phyloP scores from a whole-genome alignment of 2,113 vertebrate species.

The Hystrix brachyura region DNA sequence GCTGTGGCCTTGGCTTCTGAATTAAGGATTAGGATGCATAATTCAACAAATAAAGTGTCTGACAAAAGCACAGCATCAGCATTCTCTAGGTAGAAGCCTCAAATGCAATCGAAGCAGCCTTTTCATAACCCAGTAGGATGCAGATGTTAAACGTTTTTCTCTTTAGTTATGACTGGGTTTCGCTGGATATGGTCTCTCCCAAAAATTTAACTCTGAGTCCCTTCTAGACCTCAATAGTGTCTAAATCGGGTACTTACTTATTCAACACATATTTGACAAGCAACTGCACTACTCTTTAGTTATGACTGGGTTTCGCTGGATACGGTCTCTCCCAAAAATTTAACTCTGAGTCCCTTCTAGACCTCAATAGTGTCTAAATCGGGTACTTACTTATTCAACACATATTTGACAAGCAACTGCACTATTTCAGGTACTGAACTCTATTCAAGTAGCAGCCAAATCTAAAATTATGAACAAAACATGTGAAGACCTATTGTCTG shows the following conservation, averaged over 20 bases:
- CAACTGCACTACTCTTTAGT: not conserved
- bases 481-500: not conserved
- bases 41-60: not conserved
- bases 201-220: not conserved
- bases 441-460: not conserved
- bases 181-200: not conserved
- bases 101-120: not conserved
- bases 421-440: not conserved
- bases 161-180: not conserved
- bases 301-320: too few species aligned
- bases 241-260: not conserved
- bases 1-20: not conserved
- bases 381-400: not conserved
- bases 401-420: not conserved
- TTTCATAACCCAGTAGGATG: not conserved
- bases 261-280: not conserved
- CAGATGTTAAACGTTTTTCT: not conserved
- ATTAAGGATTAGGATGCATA: not conserved
- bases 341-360: not conserved
- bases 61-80: not conserved
- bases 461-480: not conserved
- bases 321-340: not conserved
- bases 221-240: not conserved
- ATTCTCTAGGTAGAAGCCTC: not conserved
- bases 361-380: not conserved